A percentile compares a stretch with the other conserved stretches of the same genome.
Conservation (phyloP, 2,888 invertebrate genomes). For the Palloptera scutellata region DNA sequence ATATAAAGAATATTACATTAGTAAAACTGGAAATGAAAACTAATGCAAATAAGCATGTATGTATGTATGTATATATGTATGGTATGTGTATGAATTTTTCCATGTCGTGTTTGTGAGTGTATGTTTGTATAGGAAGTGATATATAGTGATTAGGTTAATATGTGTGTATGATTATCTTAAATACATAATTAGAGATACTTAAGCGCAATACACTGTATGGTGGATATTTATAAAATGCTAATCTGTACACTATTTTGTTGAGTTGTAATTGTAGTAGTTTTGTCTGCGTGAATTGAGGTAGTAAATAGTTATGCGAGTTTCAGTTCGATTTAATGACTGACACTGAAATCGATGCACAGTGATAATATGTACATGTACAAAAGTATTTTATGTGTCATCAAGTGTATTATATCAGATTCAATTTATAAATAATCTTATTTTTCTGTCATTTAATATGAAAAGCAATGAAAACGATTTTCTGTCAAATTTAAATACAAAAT, state of each 20-base stretch:
- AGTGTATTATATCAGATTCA: not conserved
- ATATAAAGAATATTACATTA: not conserved
- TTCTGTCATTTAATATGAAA: slow-evolving; percentile 2
- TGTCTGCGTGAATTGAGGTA: too few species aligned
- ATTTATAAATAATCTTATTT: not conserved
- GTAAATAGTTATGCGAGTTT: too few species aligned
- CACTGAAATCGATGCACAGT: too few species aligned
- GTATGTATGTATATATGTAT: not conserved
- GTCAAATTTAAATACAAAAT: not conserved
- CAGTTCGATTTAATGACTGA: too few species aligned
- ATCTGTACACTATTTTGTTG: too few species aligned
- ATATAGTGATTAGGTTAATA: too few species aligned
- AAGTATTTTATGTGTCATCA: not conserved
- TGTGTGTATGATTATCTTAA: too few species aligned
- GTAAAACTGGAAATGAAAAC: not conserved
- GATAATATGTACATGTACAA: not conserved
- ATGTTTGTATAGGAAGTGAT: too few species aligned
- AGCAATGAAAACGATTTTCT: not conserved
- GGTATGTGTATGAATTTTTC: not conserved
- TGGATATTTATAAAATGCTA: too few species aligned
- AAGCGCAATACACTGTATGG: too few species aligned
- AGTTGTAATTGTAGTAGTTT: too few species aligned
- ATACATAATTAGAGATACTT: too few species aligned
- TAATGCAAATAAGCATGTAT: not conserved
- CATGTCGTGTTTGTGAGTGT: not conserved